Evolutionary conservation across 1,140 invertebrate species (phyloP).

Genomic region (Acromyrmex heyeri): DNA sequence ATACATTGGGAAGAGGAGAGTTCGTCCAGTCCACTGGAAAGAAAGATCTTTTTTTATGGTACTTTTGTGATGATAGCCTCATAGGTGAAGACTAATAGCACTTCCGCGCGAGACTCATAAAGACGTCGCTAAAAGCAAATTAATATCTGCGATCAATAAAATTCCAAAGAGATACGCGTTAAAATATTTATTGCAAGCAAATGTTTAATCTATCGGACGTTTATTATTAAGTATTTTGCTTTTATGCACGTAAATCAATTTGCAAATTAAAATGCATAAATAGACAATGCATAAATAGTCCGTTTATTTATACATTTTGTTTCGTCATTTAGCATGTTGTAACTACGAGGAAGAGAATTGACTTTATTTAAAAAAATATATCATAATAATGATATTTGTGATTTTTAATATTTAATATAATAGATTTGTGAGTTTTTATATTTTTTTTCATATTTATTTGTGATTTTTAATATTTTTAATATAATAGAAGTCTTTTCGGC

Average conservation of each 20-base stretch:
- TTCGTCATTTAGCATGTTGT: background rate
- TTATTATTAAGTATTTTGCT: background rate
- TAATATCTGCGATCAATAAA: background rate
- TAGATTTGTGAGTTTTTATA: too few relatives aligned
- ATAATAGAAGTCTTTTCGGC: background rate
- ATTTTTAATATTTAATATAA: background rate
- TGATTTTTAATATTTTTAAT: background rate
- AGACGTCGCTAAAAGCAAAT: background rate
- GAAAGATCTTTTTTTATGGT: background rate
- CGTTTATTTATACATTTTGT: background rate
- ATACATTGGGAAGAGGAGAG: slow-evolving; percentile 92
- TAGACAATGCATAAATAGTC: too few relatives aligned
- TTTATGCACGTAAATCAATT: background rate
- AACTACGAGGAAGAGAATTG: background rate
- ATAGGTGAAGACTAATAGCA: background rate
- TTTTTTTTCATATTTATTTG: background rate
- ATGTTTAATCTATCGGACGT: background rate
- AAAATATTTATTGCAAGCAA: background rate
- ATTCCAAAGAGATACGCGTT: background rate
- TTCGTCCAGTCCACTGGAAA: slow-evolving; percentile 91
- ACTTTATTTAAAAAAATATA: background rate
- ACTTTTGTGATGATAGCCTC: background rate
- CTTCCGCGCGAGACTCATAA: background rate
- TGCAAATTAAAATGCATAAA: too few relatives aligned
- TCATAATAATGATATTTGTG: background rate